Evolutionary conservation across 2,888 invertebrate genomes (phyloP), one percentile per base, ranked within the genome.

Genomic region (Amiota communis): DNA sequence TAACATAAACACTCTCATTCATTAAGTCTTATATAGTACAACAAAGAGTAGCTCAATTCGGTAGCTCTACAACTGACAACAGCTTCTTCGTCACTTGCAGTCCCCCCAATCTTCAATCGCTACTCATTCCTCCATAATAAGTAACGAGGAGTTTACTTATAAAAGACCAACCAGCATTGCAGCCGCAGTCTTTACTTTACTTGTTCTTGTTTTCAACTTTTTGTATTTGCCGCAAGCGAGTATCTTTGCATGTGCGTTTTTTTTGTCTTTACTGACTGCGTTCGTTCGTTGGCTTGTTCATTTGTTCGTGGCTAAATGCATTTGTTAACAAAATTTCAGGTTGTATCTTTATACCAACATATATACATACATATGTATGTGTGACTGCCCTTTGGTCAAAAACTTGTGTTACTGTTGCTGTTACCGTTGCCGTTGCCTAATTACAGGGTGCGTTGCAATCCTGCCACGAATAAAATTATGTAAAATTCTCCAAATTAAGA

Each of bases 271-370:
- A n/a, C n/a, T 3, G n/a, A 1, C 6, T 36, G 3, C 36, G 6
- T 36, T 36, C 6, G 36, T 36, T 36, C 36, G 8, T 36, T 36
- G 4, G 36, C 36, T 36, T 59, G 20, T 59, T 59, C 53, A n/a
- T 53, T 49, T 68, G 67, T 68, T 56, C 61, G 36, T 73, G 70
- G 70, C 73, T 63, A 36, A 70, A 72, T 75, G 83, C 78, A 82
- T 82, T 82, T 82, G 82, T 83, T 83, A 82, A 84, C 84, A 79
- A n/a, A n/a, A 82, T 83, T 82, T 84, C 84, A 82, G 77, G 81
- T 81, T 71, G 76, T 80, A 59, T 23, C 20, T 59, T 59, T n/a
- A 10, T 59, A 20, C 10, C 10, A 4, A 10, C 15, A 3, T 23
- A 23, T 3, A 23, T n/a, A 2, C 23, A 23, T 23, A 23, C 23